phyloP scores from a whole-genome alignment of 2,113 vertebrate species.

The Tychaedon coryphoeus region DNA sequence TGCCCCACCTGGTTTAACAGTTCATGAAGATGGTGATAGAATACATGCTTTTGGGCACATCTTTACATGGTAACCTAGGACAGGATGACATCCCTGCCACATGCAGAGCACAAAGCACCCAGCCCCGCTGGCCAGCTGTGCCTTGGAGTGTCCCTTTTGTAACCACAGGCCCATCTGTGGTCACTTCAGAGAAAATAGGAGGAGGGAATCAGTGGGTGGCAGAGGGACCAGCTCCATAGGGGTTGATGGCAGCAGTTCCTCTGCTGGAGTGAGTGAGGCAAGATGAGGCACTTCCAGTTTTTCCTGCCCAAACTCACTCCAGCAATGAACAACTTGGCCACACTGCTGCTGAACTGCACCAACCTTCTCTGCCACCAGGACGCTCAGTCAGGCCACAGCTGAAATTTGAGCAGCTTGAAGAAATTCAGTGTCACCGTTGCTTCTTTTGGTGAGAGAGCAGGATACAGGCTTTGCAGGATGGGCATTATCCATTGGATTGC shows the following conservation, averaged over 20 bases:
- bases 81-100: too few relatives aligned
- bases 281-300: rapidly evolving
- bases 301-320: neutral
- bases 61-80: too few relatives aligned
- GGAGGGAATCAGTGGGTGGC: neutral
- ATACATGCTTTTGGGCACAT: too few relatives aligned
- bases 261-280: neutral
- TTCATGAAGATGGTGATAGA: too few relatives aligned
- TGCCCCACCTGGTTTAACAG: too few relatives aligned
- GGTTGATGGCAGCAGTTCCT: neutral
- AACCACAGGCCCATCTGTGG: too few relatives aligned
- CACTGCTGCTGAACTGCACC: neutral
- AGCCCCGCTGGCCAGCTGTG: too few relatives aligned
- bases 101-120: too few relatives aligned
- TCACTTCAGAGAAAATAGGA: neutral
- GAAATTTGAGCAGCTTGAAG: neutral
- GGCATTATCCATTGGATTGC: neutral
- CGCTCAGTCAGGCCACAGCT: neutral
- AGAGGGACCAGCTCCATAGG: neutral
- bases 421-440: neutral
- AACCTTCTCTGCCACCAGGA: neutral
- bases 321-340: neutral
- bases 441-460: neutral
- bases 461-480: neutral
- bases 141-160: too few relatives aligned